These are phyloP conservation scores for Sinocyclocheilus grahami DNA, from an alignment of 2,113 vertebrate species.

Conservation along the genomic window DNA sequence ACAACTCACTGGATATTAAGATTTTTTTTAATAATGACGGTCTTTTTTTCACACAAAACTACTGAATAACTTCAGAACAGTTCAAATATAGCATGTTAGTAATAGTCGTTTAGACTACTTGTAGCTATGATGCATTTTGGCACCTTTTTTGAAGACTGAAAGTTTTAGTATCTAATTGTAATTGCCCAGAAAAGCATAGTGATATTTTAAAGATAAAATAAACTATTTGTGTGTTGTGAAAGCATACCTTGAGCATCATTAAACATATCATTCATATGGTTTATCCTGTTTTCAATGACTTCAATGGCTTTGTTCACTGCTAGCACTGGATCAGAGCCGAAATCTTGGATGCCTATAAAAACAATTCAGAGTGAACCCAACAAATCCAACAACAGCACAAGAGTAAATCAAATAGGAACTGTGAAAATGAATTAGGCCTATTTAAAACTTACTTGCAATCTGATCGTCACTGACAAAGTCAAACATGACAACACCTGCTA, in stretches of 20 bases:
- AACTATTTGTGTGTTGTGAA: not conserved
- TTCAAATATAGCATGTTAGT: not conserved
- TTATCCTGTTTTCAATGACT: conserved; percentile 52
- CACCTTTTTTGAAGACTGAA: not conserved
- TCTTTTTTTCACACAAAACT: not conserved
- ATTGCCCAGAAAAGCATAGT: not conserved
- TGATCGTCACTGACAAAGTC: conserved; percentile 92
- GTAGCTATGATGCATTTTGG: not conserved
- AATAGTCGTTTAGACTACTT: not conserved
- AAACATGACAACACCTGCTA: conserved; percentile 92
- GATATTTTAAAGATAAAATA: not conserved
- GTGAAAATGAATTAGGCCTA: not conserved
- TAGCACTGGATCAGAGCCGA: conserved; percentile 68
- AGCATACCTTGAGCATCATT: conserved; percentile 72
- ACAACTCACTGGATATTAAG: not conserved
- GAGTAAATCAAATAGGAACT: not conserved
- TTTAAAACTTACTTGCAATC: conserved; percentile 81
- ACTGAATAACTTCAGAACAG: not conserved
- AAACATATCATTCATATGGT: conserved; percentile 61
- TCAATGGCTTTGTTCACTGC: conserved; percentile 70
- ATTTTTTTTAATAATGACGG: not conserved
- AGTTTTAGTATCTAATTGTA: not conserved
- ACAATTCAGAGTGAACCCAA: not conserved
- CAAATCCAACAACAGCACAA: not conserved
- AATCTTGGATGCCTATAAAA: conserved; percentile 70